These are phyloP conservation scores for Andinoacara biseriatus DNA, from an alignment of 2,113 vertebrate species.

Conservation along the genomic window DNA sequence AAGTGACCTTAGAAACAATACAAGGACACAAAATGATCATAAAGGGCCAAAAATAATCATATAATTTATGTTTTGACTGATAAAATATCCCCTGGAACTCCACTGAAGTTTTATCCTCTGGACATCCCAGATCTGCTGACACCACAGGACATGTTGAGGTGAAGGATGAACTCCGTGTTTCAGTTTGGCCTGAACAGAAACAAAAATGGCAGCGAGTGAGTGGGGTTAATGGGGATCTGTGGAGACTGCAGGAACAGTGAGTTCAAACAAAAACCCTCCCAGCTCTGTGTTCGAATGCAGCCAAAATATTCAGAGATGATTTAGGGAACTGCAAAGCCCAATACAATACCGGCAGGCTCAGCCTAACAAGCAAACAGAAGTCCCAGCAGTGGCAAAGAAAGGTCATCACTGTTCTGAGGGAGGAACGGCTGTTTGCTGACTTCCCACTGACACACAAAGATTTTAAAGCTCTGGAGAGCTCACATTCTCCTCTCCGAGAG, in stretches of 20 bases:
- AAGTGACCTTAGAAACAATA: too few relatives aligned
- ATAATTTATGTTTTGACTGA: too few relatives aligned
- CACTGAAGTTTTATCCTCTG: too few relatives aligned
- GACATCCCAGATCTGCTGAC: too few relatives aligned
- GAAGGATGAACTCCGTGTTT: neutral
- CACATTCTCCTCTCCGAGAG: neutral
- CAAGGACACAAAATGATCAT: too few relatives aligned
- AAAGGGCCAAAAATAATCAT: too few relatives aligned
- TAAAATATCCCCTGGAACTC: too few relatives aligned
- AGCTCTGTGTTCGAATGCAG: neutral
- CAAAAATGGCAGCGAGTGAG: neutral
- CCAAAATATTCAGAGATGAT: conserved; percentile 8
- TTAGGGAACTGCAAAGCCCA: conserved; percentile 7
- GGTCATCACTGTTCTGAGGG: conserved; percentile 36
- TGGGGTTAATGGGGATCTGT: neutral
- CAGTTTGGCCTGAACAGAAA: neutral
- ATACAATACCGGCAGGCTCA: neutral
- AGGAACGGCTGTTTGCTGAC: conserved; percentile 17
- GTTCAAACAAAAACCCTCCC: neutral
- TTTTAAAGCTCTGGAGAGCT: neutral
- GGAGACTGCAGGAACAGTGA: neutral
- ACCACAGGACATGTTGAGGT: neutral
- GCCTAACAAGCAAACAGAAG: conserved; percentile 16
- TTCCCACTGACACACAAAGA: conserved; percentile 19
- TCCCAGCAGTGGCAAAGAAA: conserved; percentile 31